phyloP scores from a whole-genome alignment of 2,888 invertebrate genomes.

The Brachynemurus nebulosus region DNA sequence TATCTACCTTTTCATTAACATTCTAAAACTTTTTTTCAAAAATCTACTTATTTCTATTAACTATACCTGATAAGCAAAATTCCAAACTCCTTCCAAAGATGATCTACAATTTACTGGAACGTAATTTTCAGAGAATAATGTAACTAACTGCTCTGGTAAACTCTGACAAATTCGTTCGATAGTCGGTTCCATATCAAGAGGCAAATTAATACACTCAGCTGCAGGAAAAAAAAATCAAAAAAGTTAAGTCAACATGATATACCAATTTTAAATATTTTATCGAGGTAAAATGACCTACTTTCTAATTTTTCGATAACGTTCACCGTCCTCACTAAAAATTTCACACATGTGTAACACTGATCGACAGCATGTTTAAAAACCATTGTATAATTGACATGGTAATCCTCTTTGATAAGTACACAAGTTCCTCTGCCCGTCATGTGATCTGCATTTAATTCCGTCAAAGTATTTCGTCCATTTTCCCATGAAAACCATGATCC shows the following conservation, averaged over 20 bases:
- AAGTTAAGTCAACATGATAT: background rate
- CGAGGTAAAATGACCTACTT: constrained; percentile 38
- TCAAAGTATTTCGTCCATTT: constrained; percentile 67
- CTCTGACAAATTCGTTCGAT: constrained; percentile 63
- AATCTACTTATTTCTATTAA: background rate
- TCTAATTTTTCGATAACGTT: constrained; percentile 84
- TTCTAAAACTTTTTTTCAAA: too few relatives aligned
- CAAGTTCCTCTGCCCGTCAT: constrained; percentile 67
- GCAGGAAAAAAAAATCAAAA: constrained; percentile 16
- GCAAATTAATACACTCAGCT: constrained; percentile 64
- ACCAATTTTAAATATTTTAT: background rate
- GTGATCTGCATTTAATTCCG: constrained; percentile 64
- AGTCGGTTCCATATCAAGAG: constrained; percentile 47
- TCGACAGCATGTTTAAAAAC: constrained; percentile 56
- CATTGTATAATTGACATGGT: constrained; percentile 72
- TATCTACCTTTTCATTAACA: too few relatives aligned
- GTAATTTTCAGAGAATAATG: constrained; percentile 80
- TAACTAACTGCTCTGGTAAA: constrained; percentile 67
- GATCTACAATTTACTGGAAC: constrained; percentile 84
- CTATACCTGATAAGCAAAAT: constrained; percentile 68
- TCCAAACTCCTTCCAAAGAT: constrained; percentile 92
- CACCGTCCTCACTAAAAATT: constrained; percentile 69
- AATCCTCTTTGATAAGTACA: constrained; percentile 56
- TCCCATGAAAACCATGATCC: constrained; percentile 91
- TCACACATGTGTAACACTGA: constrained; percentile 73